Evolutionary conservation across 2,888 invertebrate genomes (phyloP).

Genomic region (Physocephala rufipes): DNA sequence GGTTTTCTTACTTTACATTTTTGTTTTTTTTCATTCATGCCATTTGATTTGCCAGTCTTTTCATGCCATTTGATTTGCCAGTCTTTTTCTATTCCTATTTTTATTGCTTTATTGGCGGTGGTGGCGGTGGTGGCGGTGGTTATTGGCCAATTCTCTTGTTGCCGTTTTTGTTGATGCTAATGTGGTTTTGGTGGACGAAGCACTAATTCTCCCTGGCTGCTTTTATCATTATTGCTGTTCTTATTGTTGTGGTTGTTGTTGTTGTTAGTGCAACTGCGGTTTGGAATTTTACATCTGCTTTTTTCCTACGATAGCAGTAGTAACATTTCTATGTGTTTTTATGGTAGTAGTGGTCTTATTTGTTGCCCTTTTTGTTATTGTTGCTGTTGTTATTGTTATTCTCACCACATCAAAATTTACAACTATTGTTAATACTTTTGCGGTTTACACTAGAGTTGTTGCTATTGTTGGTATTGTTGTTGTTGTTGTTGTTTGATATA

Average conservation of each 20-base stretch:
- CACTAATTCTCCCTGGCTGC: not conserved
- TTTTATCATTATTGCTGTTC: not conserved
- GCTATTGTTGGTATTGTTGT: conserved; percentile 8
- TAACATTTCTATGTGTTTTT: not conserved
- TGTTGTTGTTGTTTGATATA: not conserved
- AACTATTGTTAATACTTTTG: conserved; percentile 1
- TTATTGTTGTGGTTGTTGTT: conserved; percentile 6
- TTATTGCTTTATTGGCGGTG: not conserved
- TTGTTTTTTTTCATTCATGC: not conserved
- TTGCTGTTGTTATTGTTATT: no score
- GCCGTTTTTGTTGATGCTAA: conserved; percentile 1
- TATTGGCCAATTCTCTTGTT: no score
- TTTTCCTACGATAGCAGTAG: not conserved
- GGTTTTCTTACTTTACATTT: no score
- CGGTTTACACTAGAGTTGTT: not conserved
- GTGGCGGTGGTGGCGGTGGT: no score
- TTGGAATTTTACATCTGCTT: not conserved
- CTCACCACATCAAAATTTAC: not conserved
- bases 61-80: conserved; percentile 27
- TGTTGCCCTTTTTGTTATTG: conserved; percentile 2
- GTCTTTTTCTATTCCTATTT: conserved; percentile 15
- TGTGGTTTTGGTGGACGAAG: not conserved
- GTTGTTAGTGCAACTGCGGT: conserved; percentile 10
- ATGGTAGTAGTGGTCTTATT: no score
- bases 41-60: conserved; percentile 23